These are phyloP conservation scores for Aporophyla lueneburgensis DNA, from an alignment of 2,888 invertebrate species.

Conservation along the genomic window DNA sequence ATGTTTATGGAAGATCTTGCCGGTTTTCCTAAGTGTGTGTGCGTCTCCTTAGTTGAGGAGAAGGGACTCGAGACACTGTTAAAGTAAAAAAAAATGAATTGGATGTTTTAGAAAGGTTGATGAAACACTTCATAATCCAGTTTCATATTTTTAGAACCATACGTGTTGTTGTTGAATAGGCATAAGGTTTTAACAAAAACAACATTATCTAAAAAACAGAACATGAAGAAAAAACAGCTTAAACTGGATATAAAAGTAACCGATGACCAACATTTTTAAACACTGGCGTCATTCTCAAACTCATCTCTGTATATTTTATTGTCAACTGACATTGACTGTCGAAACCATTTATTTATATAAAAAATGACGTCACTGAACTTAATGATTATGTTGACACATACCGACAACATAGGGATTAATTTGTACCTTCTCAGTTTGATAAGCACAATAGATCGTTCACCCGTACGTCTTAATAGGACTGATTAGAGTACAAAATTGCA, in stretches of 20 bases:
- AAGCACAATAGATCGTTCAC: neutral
- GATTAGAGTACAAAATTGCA: slow-evolving; percentile 14
- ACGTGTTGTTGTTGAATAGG: neutral
- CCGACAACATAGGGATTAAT: neutral
- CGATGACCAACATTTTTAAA: neutral
- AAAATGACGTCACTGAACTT: slow-evolving; percentile 14
- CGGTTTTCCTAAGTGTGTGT: neutral
- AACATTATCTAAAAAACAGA: neutral
- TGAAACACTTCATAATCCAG: neutral
- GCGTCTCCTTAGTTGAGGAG: neutral
- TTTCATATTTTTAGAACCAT: neutral
- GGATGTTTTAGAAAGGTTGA: neutral
- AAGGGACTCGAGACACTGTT: neutral
- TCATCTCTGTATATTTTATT: neutral
- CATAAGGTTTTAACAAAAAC: neutral
- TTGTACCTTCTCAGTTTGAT: neutral
- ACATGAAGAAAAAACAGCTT: neutral
- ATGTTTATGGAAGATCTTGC: neutral
- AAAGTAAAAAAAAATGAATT: neutral
- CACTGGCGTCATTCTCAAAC: slow-evolving; percentile 1
- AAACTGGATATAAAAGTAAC: neutral
- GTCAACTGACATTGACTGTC: neutral
- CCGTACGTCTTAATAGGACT: neutral
- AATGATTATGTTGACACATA: slow-evolving; percentile 2
- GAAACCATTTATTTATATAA: slow-evolving; percentile 20